Conservation (phyloP, 2,113 vertebrate species). For the Columba livia region DNA sequence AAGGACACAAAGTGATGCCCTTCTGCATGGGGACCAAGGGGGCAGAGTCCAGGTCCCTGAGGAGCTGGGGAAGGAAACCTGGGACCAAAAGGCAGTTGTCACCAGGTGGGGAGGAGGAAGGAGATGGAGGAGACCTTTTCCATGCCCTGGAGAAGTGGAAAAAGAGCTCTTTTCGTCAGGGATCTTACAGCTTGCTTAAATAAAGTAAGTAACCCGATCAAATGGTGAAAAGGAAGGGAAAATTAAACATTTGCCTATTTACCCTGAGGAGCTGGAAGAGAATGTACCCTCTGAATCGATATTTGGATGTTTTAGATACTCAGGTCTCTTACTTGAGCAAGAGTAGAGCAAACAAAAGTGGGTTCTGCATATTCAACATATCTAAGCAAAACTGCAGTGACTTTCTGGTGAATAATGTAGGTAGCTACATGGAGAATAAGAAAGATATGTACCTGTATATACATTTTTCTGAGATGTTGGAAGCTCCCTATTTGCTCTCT, state of each 20-base stretch:
- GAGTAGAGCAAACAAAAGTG: not conserved
- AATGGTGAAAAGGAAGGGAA: not conserved
- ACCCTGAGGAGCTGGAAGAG: not conserved
- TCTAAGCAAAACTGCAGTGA: not conserved
- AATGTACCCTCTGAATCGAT: slow-evolving; percentile 13
- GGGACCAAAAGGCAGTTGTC: not conserved
- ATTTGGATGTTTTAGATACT: not conserved
- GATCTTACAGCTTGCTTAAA: not conserved
- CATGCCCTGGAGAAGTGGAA: not conserved
- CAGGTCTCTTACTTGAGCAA: not conserved
- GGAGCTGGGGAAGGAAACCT: not conserved
- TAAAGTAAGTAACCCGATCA: not conserved
- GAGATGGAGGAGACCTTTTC: not conserved
- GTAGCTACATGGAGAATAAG: not conserved
- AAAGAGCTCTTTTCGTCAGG: not conserved
- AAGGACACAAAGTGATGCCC: not conserved
- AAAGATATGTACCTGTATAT: not conserved
- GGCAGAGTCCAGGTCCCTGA: not conserved
- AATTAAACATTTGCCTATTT: slow-evolving; percentile 33
- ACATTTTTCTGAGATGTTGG: not conserved
- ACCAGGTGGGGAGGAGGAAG: not conserved
- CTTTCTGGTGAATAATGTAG: not conserved
- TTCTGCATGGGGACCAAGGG: not conserved
- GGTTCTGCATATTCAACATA: not conserved
- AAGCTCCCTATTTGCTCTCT: not conserved